A percentile compares a stretch with the other conserved stretches of the same genome.
Conservation (phyloP, 2,113 vertebrate species). For the Thomomys bottae region DNA sequence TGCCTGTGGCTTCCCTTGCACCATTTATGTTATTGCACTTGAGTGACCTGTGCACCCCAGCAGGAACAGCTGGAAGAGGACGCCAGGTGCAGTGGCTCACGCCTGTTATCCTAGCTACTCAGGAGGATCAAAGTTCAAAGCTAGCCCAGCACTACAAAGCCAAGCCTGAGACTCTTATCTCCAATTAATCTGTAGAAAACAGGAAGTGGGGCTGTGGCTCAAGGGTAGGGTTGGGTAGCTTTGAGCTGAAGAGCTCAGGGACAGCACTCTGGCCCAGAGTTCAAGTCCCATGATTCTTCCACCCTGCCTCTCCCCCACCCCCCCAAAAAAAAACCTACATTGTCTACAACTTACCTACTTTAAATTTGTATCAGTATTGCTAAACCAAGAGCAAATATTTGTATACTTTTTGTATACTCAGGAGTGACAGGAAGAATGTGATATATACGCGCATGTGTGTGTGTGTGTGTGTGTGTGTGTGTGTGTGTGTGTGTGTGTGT, state of each 20-base stretch:
- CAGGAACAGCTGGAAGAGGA: no score
- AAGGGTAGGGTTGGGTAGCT: no score
- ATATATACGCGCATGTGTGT: background rate
- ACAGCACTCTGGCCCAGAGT: no score
- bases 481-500: background rate
- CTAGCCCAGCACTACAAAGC: no score
- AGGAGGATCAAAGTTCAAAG: no score
- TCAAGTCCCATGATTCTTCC: no score
- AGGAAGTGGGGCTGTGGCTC: no score
- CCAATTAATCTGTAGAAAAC: no score
- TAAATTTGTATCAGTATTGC: conserved; percentile 51
- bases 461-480: background rate
- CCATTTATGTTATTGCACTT: background rate
- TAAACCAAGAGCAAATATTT: conserved; percentile 61
- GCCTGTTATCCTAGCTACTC: no score
- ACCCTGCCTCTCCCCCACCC: no score
- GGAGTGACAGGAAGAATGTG: conserved; percentile 37
- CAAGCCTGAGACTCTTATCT: conserved; percentile 20
- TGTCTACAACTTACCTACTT: background rate
- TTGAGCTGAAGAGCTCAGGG: no score
- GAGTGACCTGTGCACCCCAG: background rate
- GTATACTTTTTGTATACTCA: conserved; percentile 26
- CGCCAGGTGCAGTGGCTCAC: no score
- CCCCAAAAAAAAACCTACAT: background rate
- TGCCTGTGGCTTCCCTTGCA: background rate